Percentiles rank a stretch among this genome's conserved stretches.
These are phyloP conservation scores for Thryonomys swinderianus DNA, from an alignment of 2,113 vertebrate species.

Conservation along the genomic window DNA sequence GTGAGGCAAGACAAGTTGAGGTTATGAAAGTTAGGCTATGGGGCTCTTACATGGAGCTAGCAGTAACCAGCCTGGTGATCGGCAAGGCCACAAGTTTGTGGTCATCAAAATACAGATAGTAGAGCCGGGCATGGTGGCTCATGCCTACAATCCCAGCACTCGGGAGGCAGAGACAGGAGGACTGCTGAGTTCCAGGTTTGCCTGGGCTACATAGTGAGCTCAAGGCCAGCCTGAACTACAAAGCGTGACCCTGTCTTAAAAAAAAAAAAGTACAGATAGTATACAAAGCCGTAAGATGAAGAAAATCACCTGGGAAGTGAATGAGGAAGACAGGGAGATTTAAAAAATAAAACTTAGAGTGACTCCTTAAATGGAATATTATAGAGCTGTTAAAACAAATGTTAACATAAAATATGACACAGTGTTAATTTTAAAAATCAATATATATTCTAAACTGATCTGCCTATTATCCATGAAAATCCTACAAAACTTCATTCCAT, in stretches of 20 bases:
- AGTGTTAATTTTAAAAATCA: neutral
- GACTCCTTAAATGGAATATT: neutral
- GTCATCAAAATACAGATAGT: neutral
- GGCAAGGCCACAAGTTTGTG: neutral
- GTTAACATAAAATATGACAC: neutral
- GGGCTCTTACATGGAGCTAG: neutral
- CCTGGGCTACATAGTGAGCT: too few species aligned
- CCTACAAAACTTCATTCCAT: neutral
- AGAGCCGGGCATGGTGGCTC: too few species aligned
- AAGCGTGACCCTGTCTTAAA: too few species aligned
- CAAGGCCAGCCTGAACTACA: too few species aligned
- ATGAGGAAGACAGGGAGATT: neutral
- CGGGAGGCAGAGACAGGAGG: too few species aligned
- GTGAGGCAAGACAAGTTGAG: neutral
- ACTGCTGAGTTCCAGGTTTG: too few species aligned
- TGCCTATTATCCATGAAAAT: neutral
- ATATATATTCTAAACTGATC: neutral
- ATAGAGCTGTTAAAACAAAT: neutral
- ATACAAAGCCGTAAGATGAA: neutral
- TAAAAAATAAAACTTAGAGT: neutral
- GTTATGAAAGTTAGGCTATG: neutral
- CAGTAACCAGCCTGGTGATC: neutral
- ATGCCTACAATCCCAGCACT: too few species aligned
- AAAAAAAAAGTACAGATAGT: neutral
- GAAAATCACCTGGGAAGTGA: neutral